phyloP scores from a whole-genome alignment of 1,140 invertebrate genomes.

The Phymorhynchus buccinoides region DNA sequence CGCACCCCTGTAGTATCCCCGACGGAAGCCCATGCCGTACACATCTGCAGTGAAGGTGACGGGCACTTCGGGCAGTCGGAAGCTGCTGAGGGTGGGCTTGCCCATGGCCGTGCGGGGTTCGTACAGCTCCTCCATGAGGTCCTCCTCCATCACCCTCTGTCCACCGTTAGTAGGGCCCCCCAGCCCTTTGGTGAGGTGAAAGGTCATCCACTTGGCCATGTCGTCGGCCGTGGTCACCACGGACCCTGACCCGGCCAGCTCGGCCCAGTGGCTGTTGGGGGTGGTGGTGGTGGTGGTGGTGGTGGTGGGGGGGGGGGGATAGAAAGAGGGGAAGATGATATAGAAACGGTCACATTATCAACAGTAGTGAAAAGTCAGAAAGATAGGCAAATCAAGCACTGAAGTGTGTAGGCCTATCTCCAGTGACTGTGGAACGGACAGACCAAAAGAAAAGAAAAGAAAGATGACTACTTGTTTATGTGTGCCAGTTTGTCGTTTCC shows the following conservation, averaged over 20 bases:
- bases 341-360: no score
- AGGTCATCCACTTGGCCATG: constrained; percentile 64
- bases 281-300: no score
- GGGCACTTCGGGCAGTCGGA: constrained; percentile 39
- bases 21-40: constrained; percentile 46
- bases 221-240: constrained; percentile 60
- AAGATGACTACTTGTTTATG: no score
- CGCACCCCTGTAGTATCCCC: constrained; percentile 46
- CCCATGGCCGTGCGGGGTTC: constrained; percentile 19
- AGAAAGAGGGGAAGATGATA: no score
- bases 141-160: constrained; percentile 6
- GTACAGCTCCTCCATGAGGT: constrained; percentile 18
- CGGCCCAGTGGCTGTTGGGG: constrained; percentile 53
- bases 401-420: background rate
- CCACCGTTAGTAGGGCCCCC: background rate
- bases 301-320: no score
- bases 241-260: constrained; percentile 55
- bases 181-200: constrained; percentile 49
- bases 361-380: no score
- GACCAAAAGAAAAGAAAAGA: no score
- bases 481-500: no score
- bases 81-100: background rate
- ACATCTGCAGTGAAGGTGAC: constrained; percentile 36
- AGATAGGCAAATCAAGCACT: background rate
- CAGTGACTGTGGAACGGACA: constrained; percentile 11